These are phyloP conservation scores for Macrosoma leucophasiata DNA, from an alignment of 2,888 invertebrate genomes.

Conservation along the genomic window DNA sequence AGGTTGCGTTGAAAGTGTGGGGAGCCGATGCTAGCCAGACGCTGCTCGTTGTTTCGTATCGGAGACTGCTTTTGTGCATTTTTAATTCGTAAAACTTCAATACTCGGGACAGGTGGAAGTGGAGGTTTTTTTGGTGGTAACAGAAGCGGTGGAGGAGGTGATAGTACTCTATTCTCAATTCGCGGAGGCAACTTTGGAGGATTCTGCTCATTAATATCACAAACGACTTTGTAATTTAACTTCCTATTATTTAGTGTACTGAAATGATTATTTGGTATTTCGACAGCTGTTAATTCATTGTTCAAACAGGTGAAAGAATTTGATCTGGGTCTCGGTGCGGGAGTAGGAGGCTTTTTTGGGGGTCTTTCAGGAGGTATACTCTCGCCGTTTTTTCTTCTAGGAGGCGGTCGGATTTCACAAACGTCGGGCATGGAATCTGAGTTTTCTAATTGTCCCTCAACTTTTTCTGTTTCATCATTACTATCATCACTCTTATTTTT, in stretches of 20 bases:
- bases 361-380: conserved; percentile 80
- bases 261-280: conserved; percentile 61
- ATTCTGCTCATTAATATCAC: conserved; percentile 60
- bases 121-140: conserved; percentile 84
- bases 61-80: conserved; percentile 60
- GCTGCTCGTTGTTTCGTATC: conserved; percentile 59
- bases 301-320: conserved; percentile 71
- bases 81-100: conserved; percentile 77
- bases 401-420: conserved; percentile 78
- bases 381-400: conserved; percentile 75
- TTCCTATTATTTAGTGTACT: conserved; percentile 64
- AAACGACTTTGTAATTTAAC: conserved; percentile 61
- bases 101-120: conserved; percentile 80
- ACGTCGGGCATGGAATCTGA: conserved; percentile 65
- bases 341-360: conserved; percentile 74
- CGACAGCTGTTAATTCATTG: conserved; percentile 60
- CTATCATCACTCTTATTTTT: conserved; percentile 71
- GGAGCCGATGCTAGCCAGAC: conserved; percentile 78
- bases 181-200: conserved; percentile 75
- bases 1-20: conserved; percentile 78
- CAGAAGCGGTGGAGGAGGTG: conserved; percentile 71
- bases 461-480: conserved; percentile 57
- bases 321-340: conserved; percentile 73
- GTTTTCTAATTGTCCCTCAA: conserved; percentile 50
- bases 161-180: conserved; percentile 50